A percentile compares a stretch with the other conserved stretches of the same genome.
These are phyloP conservation scores for Tychaedon coryphoeus DNA, from an alignment of 2,113 vertebrate genomes.

Conservation along the genomic window DNA sequence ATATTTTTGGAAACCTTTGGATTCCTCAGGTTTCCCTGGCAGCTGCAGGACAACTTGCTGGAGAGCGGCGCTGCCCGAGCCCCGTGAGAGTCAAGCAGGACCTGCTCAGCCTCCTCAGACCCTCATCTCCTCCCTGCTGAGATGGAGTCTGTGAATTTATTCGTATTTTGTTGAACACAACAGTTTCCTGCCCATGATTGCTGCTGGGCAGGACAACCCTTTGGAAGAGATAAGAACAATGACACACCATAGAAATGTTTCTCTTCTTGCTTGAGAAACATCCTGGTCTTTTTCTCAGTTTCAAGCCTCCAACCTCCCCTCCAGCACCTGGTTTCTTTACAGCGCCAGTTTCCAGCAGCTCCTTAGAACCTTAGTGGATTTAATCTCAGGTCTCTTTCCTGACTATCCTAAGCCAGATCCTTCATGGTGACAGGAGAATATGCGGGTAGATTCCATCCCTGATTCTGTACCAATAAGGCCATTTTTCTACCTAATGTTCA, in stretches of 20 bases:
- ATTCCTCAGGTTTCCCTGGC: background rate
- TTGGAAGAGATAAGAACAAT: background rate
- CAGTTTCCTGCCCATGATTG: background rate
- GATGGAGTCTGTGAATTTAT: background rate
- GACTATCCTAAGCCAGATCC: background rate
- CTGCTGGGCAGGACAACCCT: background rate
- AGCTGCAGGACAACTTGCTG: background rate
- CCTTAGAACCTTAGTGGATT: background rate
- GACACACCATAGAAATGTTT: rapidly evolving
- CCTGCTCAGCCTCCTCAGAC: background rate
- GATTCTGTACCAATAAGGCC: background rate
- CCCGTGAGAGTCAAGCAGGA: rapidly evolving
- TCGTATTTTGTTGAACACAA: background rate
- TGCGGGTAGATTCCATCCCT: background rate
- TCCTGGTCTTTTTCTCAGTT: background rate
- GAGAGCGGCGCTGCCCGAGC: rapidly evolving
- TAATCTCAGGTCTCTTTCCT: background rate
- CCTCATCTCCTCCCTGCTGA: background rate
- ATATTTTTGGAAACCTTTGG: background rate
- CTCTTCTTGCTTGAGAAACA: background rate
- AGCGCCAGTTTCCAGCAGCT: background rate
- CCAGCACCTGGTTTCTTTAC: background rate
- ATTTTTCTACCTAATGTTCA: background rate
- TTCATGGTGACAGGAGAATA: background rate
- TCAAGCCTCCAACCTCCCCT: background rate